phyloP scores from a whole-genome alignment of 1,140 invertebrate genomes.

The Prorops nasuta region DNA sequence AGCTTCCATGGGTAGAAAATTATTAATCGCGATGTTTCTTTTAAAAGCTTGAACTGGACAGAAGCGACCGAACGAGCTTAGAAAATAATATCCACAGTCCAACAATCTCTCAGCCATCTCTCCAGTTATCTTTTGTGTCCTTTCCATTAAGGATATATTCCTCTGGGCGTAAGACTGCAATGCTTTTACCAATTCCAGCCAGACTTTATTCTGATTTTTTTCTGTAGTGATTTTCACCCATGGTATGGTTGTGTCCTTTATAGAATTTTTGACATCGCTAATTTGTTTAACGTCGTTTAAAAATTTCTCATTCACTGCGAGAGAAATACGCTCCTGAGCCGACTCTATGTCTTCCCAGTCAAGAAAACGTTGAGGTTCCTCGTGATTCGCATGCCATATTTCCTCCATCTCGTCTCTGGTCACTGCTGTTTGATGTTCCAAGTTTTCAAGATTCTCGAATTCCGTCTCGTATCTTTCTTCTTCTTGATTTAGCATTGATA shows the following conservation, averaged over 20 bases:
- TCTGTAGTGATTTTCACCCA: slow-evolving; percentile 46
- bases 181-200: slow-evolving; percentile 37
- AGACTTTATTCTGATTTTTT: slow-evolving; percentile 40
- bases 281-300: slow-evolving; percentile 49
- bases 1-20: slow-evolving; percentile 50
- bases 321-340: slow-evolving; percentile 46
- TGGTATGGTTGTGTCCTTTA: slow-evolving; percentile 52
- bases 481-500: slow-evolving; percentile 13
- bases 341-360: slow-evolving; percentile 55
- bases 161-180: slow-evolving; percentile 47
- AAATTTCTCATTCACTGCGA: slow-evolving; percentile 49
- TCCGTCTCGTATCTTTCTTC: slow-evolving; percentile 22
- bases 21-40: slow-evolving; percentile 50
- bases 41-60: slow-evolving; percentile 61
- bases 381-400: slow-evolving; percentile 15
- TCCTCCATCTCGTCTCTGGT: slow-evolving; percentile 9
- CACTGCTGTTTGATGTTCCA: neutral
- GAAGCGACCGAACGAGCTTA: slow-evolving; percentile 60
- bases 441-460: slow-evolving; percentile 23
- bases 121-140: slow-evolving; percentile 53
- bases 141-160: slow-evolving; percentile 56
- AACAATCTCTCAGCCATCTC: slow-evolving; percentile 59
- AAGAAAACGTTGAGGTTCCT: slow-evolving; percentile 49
- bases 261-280: slow-evolving; percentile 30
- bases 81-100: slow-evolving; percentile 56